These are phyloP conservation scores for Heterochromis multidens DNA, from an alignment of 2,113 vertebrate species.

Conservation along the genomic window DNA sequence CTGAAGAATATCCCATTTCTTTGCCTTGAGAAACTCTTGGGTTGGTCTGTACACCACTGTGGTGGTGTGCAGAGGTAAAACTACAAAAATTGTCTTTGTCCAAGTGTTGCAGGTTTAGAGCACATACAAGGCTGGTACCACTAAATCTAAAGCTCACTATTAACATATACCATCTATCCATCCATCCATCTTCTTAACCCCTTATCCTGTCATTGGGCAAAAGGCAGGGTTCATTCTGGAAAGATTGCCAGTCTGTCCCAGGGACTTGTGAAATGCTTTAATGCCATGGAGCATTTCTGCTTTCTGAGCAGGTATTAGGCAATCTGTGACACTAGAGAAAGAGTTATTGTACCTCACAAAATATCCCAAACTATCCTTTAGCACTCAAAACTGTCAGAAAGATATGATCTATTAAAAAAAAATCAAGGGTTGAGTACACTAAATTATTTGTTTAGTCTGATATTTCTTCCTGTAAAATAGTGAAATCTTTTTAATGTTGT, in stretches of 20 bases:
- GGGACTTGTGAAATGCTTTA: background rate
- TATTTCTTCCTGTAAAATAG: background rate
- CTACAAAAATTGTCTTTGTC: too few species aligned
- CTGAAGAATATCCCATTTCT: background rate
- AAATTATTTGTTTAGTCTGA: background rate
- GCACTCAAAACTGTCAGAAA: background rate
- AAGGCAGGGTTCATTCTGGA: background rate
- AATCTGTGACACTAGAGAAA: background rate
- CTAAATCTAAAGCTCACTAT: background rate
- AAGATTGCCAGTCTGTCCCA: too few species aligned
- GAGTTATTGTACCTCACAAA: too few species aligned
- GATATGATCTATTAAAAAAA: background rate
- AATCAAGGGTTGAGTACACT: background rate
- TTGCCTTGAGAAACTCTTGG: fast-evolving
- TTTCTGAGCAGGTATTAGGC: background rate
- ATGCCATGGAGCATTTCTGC: background rate
- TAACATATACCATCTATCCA: background rate
- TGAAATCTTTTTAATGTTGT: background rate
- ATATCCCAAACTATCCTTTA: background rate
- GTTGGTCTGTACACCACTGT: background rate
- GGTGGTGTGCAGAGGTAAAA: background rate
- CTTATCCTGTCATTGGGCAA: too few species aligned
- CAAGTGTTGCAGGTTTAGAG: too few species aligned
- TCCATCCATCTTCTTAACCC: too few species aligned
- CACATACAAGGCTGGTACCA: background rate